A percentile compares a stretch with the other conserved stretches of the same genome.
Evolutionary conservation across 30 jellyfish, hydroid and myxozoan genomes (phyloP).

Genomic region (Sanderia malayensis): DNA sequence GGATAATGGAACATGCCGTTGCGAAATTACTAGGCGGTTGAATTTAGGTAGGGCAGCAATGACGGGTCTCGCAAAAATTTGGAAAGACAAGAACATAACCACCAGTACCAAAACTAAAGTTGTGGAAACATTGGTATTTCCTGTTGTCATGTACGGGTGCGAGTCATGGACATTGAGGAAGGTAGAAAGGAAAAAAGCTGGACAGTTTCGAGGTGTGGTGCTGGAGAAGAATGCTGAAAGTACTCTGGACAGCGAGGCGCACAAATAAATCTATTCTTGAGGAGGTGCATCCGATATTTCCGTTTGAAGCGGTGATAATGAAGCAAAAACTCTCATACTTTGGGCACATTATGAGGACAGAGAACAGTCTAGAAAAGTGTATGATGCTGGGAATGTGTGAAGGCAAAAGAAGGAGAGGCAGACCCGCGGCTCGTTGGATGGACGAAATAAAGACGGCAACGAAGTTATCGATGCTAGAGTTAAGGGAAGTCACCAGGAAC

Average conservation of each 20-base stretch:
- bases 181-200: too few relatives aligned
- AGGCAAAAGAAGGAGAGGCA: too few relatives aligned
- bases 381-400: too few relatives aligned
- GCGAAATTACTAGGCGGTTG: not conserved
- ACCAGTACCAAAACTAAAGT: not conserved
- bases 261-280: slow-evolving; percentile 33
- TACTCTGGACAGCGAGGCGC: slow-evolving; percentile 31
- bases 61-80: not conserved
- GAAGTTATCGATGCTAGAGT: too few relatives aligned
- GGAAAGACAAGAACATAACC: not conserved
- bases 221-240: slow-evolving; percentile 24
- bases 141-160: slow-evolving; percentile 21
- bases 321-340: too few relatives aligned
- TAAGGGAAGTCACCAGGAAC: too few relatives aligned
- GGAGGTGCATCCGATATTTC: too few relatives aligned
- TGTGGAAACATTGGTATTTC: slow-evolving; percentile 25
- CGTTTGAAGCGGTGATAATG: too few relatives aligned
- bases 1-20: not conserved
- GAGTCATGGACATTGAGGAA: slow-evolving; percentile 37
- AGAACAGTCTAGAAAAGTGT: too few relatives aligned
- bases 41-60: slow-evolving; percentile 3
- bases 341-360: too few relatives aligned
- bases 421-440: too few relatives aligned
- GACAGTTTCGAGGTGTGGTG: slow-evolving; percentile 7
- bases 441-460: too few relatives aligned